A percentile compares a stretch with the other conserved stretches of the same genome.
Conservation (phyloP, 1,140 invertebrate species). For the Andrena cerasifolii region DNA sequence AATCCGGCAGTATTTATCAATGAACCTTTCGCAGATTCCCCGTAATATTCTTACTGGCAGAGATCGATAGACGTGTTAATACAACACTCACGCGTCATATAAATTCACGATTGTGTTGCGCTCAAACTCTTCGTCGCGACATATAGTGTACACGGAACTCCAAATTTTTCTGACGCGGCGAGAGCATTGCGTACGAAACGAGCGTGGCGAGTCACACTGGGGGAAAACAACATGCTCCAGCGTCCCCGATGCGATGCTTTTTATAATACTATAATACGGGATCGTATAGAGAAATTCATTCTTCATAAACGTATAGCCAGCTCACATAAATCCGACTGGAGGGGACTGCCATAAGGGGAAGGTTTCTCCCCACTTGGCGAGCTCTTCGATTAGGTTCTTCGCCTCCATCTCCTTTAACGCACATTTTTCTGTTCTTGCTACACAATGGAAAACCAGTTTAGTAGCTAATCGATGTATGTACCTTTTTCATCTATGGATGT, state of each 20-base stretch:
- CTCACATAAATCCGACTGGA: slow-evolving; percentile 17
- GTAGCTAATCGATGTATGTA: background rate
- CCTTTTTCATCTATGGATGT: too few species aligned
- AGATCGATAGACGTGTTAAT: slow-evolving; percentile 23
- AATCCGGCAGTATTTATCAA: slow-evolving; percentile 5
- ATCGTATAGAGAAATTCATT: slow-evolving; percentile 16
- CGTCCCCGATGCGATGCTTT: background rate
- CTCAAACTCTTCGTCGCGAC: background rate
- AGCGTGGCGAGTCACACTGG: too few species aligned
- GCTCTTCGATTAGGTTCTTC: background rate
- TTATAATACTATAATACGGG: background rate
- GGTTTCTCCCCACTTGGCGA: background rate
- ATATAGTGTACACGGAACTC: background rate
- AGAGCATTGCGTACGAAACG: background rate
- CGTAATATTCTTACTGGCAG: slow-evolving; percentile 5
- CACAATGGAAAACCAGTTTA: background rate
- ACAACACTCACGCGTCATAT: background rate
- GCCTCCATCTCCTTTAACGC: background rate
- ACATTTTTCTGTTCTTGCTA: background rate
- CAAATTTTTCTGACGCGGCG: background rate
- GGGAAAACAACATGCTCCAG: background rate
- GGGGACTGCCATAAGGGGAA: slow-evolving; percentile 3
- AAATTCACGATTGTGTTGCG: slow-evolving; percentile 13
- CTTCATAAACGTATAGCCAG: background rate
- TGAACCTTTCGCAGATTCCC: background rate